Conservation (phyloP, 1,140 invertebrate species). For the Mercenaria mercenaria region DNA sequence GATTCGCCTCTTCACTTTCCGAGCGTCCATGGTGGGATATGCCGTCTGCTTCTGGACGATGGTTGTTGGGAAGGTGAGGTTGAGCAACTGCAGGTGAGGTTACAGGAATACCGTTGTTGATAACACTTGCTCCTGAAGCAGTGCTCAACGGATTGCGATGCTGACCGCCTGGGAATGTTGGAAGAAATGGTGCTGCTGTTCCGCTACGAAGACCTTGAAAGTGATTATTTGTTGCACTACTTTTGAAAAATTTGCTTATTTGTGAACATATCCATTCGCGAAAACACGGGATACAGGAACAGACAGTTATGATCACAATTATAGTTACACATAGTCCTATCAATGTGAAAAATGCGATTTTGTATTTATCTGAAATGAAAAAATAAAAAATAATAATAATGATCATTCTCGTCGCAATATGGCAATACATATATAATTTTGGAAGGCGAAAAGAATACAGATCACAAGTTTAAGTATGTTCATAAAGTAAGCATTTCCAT, state of each 20-base stretch:
- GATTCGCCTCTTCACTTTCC: not conserved
- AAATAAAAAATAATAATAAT: too few relatives aligned
- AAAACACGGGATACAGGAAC: not conserved
- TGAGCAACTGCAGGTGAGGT: not conserved
- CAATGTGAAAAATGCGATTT: not conserved
- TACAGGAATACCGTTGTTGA: too few relatives aligned
- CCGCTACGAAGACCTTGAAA: not conserved
- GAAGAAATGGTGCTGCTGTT: not conserved
- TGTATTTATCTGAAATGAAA: not conserved
- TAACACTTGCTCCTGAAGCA: too few relatives aligned
- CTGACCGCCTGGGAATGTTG: not conserved
- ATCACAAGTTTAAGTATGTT: too few relatives aligned
- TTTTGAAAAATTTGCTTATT: not conserved
- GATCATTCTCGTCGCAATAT: too few relatives aligned
- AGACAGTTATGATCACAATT: not conserved
- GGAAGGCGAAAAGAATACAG: too few relatives aligned
- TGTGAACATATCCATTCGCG: not conserved
- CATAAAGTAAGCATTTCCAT: too few relatives aligned
- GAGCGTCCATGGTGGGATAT: not conserved
- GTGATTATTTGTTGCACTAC: not conserved
- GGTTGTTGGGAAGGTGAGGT: not conserved
- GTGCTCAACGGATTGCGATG: too few relatives aligned
- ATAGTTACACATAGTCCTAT: not conserved
- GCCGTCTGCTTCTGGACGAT: not conserved
- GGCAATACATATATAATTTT: too few relatives aligned